Base-by-base conservation (phyloP, 2,797 vertebrate species). In the Trichosurus vulpecula region DNA sequence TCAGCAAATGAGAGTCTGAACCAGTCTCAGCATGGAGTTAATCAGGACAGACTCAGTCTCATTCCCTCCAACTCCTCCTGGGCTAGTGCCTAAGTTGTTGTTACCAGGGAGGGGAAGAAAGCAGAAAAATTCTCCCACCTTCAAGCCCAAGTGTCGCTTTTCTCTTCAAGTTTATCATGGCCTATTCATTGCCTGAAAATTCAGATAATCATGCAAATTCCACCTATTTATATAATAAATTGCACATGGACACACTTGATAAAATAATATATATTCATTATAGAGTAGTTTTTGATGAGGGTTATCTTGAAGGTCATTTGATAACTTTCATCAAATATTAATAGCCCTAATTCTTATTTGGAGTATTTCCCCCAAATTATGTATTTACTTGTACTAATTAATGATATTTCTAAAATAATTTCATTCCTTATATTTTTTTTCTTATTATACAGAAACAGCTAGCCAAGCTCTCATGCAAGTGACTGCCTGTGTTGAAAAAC, bases 301-400 rank as follows among this genome's bases (percentile, higher is more conserved):
- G 81, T 0, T 91, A 92, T 6, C 87, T 91, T 97, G 96, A 95
- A 91, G 66, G 94, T 97, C 92, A 94, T 97, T 95, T 96, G 94
- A 94, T 93, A 92, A 92, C 2, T 47, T 93, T 95, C 1, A 95
- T 96, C 52, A 97, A 97, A 97, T 74, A 93, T 97, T 95, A 97
- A 97, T 89, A 95, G 57, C 92, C 94, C 13, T 95, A 92, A 97
- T 97, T 98, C 98, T 91, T 52, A 41, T 66, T 96, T 93, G 31
- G 96, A 95, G 54, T 94, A 90, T 94, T 95, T 95, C 95, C 97
- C 96, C 96, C 92, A 90, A 90, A 96, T 93, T 96, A 97, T 96
- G 92, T 54, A 96, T 97, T 97, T 95, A 97, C 97, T 97, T 97
- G 97, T 95, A 95, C 91, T 97, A 97, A 97, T 97, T 96, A 94